Percentiles rank a stretch among this genome's conserved stretches.
Evolutionary conservation across 1,140 invertebrate species (phyloP).

Genomic region (Drosophila virilis): DNA sequence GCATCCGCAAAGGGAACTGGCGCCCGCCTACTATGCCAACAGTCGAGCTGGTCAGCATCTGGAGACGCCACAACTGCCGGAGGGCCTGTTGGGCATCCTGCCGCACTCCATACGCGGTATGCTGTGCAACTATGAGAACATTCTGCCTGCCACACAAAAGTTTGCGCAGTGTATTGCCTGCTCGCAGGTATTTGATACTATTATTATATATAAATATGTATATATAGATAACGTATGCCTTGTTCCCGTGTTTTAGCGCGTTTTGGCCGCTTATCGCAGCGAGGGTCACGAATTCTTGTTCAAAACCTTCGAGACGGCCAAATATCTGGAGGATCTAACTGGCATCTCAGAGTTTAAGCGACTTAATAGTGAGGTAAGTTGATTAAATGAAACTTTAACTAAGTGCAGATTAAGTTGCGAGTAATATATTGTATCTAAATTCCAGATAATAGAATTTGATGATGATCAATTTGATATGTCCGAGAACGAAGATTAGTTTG

Average conservation of each 20-base stretch:
- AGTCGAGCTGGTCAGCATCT: slow-evolving; percentile 66
- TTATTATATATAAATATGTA: neutral
- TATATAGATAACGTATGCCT: neutral
- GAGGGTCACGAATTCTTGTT: slow-evolving; percentile 92
- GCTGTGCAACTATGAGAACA: slow-evolving; percentile 91
- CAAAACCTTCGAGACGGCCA: slow-evolving; percentile 93
- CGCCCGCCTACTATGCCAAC: slow-evolving; percentile 86
- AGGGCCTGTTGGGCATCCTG: slow-evolving; percentile 91
- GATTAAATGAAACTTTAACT: neutral
- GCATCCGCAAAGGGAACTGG: slow-evolving; percentile 90
- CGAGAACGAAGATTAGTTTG: slow-evolving; percentile 57
- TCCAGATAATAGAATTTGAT: slow-evolving; percentile 81
- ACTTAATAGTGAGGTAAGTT: slow-evolving; percentile 67
- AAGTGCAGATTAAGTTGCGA: neutral
- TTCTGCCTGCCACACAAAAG: slow-evolving; percentile 92
- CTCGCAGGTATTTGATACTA: slow-evolving; percentile 85
- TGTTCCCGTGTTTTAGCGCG: slow-evolving; percentile 42
- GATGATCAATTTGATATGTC: slow-evolving; percentile 78
- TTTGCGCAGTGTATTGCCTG: slow-evolving; percentile 97
- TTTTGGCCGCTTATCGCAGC: slow-evolving; percentile 61
- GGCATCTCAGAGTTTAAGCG: slow-evolving; percentile 88
- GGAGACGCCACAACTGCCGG: slow-evolving; percentile 81
- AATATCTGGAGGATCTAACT: slow-evolving; percentile 94
- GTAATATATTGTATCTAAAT: slow-evolving; percentile 2
- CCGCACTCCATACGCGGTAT: slow-evolving; percentile 98